Conservation (phyloP, 2,797 vertebrate genomes). For the Enoplosus armatus region DNA sequence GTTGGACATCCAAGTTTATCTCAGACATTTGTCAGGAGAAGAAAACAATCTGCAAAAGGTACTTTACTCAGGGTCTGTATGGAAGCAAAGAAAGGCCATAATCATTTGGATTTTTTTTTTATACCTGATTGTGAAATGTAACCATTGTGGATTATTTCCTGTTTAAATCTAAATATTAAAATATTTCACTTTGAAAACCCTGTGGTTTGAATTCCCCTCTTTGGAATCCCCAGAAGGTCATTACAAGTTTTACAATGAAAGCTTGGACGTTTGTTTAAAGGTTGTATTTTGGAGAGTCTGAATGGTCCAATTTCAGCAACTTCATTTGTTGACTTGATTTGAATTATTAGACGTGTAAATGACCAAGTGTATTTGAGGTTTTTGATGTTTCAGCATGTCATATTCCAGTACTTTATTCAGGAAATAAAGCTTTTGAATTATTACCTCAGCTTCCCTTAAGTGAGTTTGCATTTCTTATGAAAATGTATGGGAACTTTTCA, state of each 20-base stretch:
- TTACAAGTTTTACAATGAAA: neutral
- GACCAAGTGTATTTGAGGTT: neutral
- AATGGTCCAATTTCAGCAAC: neutral
- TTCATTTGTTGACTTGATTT: neutral
- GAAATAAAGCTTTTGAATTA: neutral
- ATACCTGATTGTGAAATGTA: neutral
- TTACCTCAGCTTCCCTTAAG: neutral
- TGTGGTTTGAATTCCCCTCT: neutral
- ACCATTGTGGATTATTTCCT: neutral
- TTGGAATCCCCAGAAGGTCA: neutral
- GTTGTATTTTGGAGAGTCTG: neutral
- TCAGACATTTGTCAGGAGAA: slow-evolving; percentile 53
- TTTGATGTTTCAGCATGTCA: neutral
- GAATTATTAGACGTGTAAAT: neutral
- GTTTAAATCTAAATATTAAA: neutral
- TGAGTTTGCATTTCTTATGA: neutral
- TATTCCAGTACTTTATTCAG: neutral
- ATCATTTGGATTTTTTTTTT: slow-evolving; percentile 2
- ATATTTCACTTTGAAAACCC: neutral
- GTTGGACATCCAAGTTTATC: slow-evolving; percentile 52
- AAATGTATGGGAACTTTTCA: neutral
- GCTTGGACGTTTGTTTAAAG: neutral
- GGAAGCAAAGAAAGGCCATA: neutral
- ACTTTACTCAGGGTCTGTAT: slow-evolving; percentile 18
- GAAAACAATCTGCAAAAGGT: slow-evolving; percentile 54